These are phyloP conservation scores for Ptychoptera contaminata DNA, from an alignment of 2,888 invertebrate genomes.

Conservation along the genomic window DNA sequence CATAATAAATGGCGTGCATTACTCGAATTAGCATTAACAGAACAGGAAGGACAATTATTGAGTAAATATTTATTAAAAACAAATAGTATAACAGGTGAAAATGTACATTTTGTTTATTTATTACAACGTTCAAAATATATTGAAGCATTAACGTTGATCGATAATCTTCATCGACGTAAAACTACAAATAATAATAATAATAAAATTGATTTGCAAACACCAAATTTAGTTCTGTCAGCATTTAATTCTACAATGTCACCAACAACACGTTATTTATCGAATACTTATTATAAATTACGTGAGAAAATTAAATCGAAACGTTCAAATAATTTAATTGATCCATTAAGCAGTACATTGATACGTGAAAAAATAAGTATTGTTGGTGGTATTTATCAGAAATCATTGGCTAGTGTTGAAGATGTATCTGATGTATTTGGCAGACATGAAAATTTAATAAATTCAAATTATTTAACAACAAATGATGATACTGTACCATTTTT, in stretches of 20 bases:
- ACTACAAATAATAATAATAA: conserved; percentile 1
- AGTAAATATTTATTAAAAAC: conserved; percentile 18
- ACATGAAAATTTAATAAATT: no score
- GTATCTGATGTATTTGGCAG: not conserved
- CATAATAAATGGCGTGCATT: conserved; percentile 20
- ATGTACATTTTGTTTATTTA: conserved; percentile 24
- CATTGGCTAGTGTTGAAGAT: conserved; percentile 20
- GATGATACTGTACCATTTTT: conserved; percentile 24
- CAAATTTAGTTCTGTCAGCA: conserved; percentile 22
- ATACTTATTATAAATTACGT: conserved; percentile 22
- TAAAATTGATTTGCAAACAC: conserved; percentile 17
- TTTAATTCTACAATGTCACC: conserved; percentile 27
- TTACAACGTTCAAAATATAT: conserved; percentile 26
- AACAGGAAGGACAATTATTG: conserved; percentile 22
- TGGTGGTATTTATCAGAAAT: conserved; percentile 24
- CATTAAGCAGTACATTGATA: no score
- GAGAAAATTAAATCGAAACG: conserved; percentile 14
- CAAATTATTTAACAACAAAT: conserved; percentile 9
- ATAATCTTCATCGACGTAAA: conserved; percentile 15
- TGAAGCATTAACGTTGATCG: conserved; percentile 26
- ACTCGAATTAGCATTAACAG: conserved; percentile 21
- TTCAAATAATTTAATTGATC: conserved; percentile 10
- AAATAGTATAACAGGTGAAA: conserved; percentile 18
- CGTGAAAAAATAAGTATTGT: conserved; percentile 5
- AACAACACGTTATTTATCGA: conserved; percentile 21